Evolutionary conservation across 2,113 vertebrate species (phyloP).

Genomic region (Nothoprocta perdicaria): DNA sequence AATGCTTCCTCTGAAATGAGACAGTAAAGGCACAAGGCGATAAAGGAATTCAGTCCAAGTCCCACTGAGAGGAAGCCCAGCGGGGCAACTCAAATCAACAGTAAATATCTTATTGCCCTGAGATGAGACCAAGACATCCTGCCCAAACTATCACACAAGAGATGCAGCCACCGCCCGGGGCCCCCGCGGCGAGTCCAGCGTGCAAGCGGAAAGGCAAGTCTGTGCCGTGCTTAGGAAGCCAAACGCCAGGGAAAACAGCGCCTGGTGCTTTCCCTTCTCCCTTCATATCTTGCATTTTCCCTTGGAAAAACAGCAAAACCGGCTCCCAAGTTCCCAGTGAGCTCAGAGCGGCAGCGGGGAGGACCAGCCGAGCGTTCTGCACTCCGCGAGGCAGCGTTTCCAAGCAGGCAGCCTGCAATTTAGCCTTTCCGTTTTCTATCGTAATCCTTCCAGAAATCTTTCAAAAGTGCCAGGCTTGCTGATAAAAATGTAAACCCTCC

Average conservation of each 20-base stretch:
- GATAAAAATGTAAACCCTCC: slow-evolving; percentile 68
- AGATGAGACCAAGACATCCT: background rate
- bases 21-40: background rate
- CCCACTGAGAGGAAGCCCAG: background rate
- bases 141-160: background rate
- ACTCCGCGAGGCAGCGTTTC: background rate
- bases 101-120: background rate
- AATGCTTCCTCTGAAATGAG: slow-evolving; percentile 3
- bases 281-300: background rate
- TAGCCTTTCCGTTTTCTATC: slow-evolving; percentile 32
- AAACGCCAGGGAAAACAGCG: background rate
- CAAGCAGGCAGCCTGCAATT: slow-evolving; percentile 56
- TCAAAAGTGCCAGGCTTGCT: slow-evolving; percentile 65
- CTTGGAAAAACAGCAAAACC: background rate
- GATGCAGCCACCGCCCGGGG: accelerated
- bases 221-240: background rate
- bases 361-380: background rate
- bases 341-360: slow-evolving; percentile 15
- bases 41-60: background rate
- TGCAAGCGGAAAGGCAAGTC: background rate
- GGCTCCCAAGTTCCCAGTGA: background rate
- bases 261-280: background rate
- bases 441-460: slow-evolving; percentile 75
- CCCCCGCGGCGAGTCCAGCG: too few species aligned
- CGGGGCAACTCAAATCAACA: background rate